Evolutionary conservation across 2,888 invertebrate genomes (phyloP).

Genomic region (Lordiphosa andalusiaca): DNA sequence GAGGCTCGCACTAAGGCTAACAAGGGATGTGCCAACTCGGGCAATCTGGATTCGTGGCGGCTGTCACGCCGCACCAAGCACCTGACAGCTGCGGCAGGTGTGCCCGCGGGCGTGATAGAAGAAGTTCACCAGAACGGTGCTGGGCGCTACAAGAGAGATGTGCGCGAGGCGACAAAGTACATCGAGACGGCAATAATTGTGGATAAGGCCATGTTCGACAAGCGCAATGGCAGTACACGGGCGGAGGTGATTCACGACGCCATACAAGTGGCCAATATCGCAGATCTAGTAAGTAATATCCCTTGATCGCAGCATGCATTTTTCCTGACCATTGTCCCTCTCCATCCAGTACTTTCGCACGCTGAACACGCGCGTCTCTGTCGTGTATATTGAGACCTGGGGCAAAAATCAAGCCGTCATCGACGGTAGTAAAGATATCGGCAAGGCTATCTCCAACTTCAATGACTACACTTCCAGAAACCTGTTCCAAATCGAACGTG

Average conservation of each 20-base stretch:
- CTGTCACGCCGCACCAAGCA: constrained; percentile 85
- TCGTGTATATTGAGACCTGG: constrained; percentile 99
- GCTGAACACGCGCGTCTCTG: constrained; percentile 95
- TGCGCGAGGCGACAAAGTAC: constrained; percentile 94
- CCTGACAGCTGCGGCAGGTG: constrained; percentile 66
- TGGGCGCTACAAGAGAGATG: constrained; percentile 86
- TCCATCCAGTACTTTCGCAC: constrained; percentile 91
- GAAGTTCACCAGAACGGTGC: constrained; percentile 79
- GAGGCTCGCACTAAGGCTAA: constrained; percentile 94
- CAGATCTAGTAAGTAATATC: constrained; percentile 90
- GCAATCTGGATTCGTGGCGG: constrained; percentile 87
- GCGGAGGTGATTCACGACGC: constrained; percentile 96
- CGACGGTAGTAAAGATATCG: constrained; percentile 91
- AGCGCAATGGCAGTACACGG: constrained; percentile 92
- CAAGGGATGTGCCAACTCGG: constrained; percentile 94
- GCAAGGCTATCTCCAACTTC: constrained; percentile 93
- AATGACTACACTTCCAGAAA: constrained; percentile 94
- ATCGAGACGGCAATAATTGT: constrained; percentile 97
- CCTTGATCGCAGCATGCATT: no score
- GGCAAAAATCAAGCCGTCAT: constrained; percentile 92
- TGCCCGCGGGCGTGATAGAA: constrained; percentile 76
- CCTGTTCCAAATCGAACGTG: constrained; percentile 91
- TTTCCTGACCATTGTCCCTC: no score
- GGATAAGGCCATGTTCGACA: constrained; percentile 98
- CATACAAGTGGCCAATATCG: constrained; percentile 98